These are phyloP conservation scores for Holotrichia oblita DNA, from an alignment of 1,140 invertebrate species.

Conservation along the genomic window DNA sequence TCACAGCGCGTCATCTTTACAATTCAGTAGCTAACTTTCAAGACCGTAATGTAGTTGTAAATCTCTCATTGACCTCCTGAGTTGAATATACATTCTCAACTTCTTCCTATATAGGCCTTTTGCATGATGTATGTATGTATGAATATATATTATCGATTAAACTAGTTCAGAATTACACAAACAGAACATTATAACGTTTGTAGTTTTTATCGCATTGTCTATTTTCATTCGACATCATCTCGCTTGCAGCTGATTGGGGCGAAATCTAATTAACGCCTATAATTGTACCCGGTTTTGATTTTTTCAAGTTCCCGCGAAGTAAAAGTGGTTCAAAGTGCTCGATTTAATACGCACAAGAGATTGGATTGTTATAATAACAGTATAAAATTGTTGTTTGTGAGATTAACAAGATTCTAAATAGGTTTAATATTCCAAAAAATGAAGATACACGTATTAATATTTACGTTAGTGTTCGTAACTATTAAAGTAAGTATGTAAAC, in stretches of 20 bases:
- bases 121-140: not conserved
- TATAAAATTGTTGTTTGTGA: no score
- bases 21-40: not conserved
- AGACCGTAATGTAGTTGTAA: conserved; percentile 32
- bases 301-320: conserved; percentile 24
- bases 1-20: not conserved
- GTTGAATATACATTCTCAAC: not conserved
- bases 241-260: not conserved
- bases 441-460: not conserved
- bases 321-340: conserved; percentile 24
- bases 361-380: not conserved
- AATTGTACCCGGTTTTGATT: not conserved
- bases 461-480: not conserved
- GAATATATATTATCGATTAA: not conserved
- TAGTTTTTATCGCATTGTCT: not conserved
- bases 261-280: not conserved
- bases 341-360: not conserved
- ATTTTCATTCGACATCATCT: not conserved
- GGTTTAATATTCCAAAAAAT: not conserved
- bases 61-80: conserved; percentile 26
- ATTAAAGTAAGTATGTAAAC: not conserved
- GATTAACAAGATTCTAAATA: no score
- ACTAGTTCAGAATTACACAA: conserved; percentile 21
- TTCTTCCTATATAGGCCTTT: conserved; percentile 3
- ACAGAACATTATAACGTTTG: not conserved